Evolutionary conservation across 2,113 vertebrate genomes (phyloP).

Genomic region (Zosterops hypoxanthus): DNA sequence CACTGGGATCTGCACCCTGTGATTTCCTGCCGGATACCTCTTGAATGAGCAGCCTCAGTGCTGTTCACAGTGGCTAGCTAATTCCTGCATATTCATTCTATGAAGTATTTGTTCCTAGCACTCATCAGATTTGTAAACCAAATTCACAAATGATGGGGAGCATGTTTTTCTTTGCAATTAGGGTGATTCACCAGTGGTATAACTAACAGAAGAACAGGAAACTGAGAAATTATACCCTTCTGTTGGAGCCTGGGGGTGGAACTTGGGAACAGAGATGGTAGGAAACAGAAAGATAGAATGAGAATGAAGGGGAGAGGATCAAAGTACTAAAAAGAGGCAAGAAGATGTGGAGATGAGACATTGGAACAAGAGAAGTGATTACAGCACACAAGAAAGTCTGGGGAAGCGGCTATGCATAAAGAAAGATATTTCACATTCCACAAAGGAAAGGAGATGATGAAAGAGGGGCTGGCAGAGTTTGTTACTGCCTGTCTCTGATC

Average conservation of each 20-base stretch:
- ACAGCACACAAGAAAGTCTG: background rate
- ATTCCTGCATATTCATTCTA: background rate
- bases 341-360: background rate
- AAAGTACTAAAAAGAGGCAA: background rate
- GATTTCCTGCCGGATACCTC: background rate
- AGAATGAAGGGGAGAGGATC: background rate
- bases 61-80: background rate
- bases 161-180: slow-evolving; percentile 29
- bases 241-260: background rate
- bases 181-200: slow-evolving; percentile 23
- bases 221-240: background rate
- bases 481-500: background rate
- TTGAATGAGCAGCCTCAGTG: background rate
- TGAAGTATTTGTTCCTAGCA: background rate
- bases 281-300: background rate
- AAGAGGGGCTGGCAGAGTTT: background rate
- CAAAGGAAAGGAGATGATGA: background rate
- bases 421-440: background rate
- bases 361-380: background rate
- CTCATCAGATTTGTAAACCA: slow-evolving; percentile 40
- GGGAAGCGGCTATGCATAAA: background rate
- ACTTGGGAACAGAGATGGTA: background rate
- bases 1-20: fast-evolving
- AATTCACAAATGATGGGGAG: slow-evolving; percentile 33
- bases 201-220: slow-evolving; percentile 3